Conservation (phyloP, 2,797 vertebrate genomes). For the Eospalax fontanierii region DNA sequence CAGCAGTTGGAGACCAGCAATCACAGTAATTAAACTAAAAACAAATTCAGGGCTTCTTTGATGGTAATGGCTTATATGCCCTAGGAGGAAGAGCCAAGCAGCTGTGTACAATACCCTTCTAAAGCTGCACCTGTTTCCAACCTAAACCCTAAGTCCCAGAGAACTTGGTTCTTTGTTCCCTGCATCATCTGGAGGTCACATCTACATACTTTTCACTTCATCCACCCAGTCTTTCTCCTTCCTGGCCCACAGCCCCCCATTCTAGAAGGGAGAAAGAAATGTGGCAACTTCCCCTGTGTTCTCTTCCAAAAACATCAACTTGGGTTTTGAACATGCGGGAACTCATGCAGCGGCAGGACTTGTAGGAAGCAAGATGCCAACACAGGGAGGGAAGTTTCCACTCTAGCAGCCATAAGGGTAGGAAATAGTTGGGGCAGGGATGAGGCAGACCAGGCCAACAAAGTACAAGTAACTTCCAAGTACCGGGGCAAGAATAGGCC, state of each 20-base stretch:
- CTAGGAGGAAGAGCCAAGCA: background rate
- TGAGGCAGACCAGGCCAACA: background rate
- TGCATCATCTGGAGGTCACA: background rate
- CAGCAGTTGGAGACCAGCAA: background rate
- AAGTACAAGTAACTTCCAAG: background rate
- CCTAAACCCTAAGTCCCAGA: background rate
- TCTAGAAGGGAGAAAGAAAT: background rate
- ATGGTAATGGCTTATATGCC: background rate
- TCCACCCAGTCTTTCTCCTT: background rate
- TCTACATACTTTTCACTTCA: background rate
- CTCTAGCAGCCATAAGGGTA: constrained; percentile 39
- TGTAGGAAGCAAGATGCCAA: background rate
- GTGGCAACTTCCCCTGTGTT: background rate
- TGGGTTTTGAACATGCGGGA: background rate
- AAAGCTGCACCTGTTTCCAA: background rate
- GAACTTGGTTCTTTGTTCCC: background rate
- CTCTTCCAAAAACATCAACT: background rate
- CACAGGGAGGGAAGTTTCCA: background rate
- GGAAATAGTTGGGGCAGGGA: background rate
- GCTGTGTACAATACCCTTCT: background rate
- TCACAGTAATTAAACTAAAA: background rate
- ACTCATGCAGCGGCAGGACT: background rate
- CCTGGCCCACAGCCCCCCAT: background rate
- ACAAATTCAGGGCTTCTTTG: background rate
- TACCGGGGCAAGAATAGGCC: background rate